These are phyloP conservation scores for Ataeniobius toweri DNA, from an alignment of 2,797 vertebrate genomes.

Conservation along the genomic window DNA sequence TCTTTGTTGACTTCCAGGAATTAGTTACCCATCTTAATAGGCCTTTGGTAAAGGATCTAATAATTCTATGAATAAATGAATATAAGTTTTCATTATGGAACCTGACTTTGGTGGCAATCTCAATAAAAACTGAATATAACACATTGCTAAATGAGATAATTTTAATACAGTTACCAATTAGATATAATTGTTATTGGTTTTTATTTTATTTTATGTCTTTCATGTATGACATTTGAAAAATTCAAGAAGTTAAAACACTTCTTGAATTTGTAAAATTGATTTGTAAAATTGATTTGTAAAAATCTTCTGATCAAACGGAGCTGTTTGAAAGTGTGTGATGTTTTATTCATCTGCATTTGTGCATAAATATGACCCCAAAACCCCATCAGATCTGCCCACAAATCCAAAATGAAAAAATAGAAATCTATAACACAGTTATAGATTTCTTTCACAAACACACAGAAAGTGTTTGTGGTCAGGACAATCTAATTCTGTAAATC, in stretches of 20 bases:
- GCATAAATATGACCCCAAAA: neutral
- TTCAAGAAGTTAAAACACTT: too few species aligned
- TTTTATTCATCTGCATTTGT: too few species aligned
- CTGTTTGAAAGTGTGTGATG: neutral
- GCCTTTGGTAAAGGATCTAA: neutral
- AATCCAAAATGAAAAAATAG: too few species aligned
- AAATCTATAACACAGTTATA: too few species aligned
- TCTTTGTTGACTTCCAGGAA: neutral
- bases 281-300: too few species aligned
- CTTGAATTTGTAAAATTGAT: neutral
- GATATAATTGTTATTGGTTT: too few species aligned
- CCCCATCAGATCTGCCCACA: neutral
- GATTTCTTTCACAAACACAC: too few species aligned
- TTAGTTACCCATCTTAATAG: neutral
- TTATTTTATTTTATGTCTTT: too few species aligned
- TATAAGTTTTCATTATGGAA: neutral
- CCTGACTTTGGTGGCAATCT: neutral
- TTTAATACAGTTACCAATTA: too few species aligned
- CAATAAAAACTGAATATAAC: neutral
- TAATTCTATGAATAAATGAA: neutral
- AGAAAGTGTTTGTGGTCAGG: too few species aligned
- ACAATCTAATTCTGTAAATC: neutral
- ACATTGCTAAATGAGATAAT: too few species aligned
- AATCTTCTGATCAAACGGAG: neutral
- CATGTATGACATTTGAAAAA: too few species aligned